Conservation (phyloP, 2,888 invertebrate species). For the Oligia strigilis region DNA sequence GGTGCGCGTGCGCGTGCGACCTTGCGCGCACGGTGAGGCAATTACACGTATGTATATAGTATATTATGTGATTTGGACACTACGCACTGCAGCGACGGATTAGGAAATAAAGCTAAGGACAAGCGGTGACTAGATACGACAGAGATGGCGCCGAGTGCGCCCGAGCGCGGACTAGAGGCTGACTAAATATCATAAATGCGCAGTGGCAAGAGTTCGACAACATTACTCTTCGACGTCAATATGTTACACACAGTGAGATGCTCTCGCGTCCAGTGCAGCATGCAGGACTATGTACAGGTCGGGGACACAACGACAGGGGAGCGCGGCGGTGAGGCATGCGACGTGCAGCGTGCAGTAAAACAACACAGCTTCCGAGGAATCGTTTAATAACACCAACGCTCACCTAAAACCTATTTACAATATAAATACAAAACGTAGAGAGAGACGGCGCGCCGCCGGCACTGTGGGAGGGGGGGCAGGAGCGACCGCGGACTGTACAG, state of each 20-base stretch:
- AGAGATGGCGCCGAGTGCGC: slow-evolving; percentile 1
- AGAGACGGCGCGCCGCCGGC: slow-evolving; percentile 59
- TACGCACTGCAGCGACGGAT: slow-evolving; percentile 25
- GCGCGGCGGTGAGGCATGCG: slow-evolving; percentile 44
- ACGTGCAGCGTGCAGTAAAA: slow-evolving; percentile 81
- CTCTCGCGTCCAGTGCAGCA: background rate
- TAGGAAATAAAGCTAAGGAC: slow-evolving; percentile 59
- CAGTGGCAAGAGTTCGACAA: slow-evolving; percentile 17
- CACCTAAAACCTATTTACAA: slow-evolving; percentile 89
- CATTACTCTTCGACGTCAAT: background rate
- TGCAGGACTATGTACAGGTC: slow-evolving; percentile 19
- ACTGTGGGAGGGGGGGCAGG: slow-evolving; percentile 55
- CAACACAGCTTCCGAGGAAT: slow-evolving; percentile 78
- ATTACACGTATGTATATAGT: slow-evolving; percentile 25
- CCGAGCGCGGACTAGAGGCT: slow-evolving; percentile 39
- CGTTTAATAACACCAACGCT: slow-evolving; percentile 87
- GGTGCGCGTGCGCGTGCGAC: slow-evolving; percentile 27
- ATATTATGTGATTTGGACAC: slow-evolving; percentile 27
- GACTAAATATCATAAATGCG: slow-evolving; percentile 3
- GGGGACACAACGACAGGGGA: background rate
- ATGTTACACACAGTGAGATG: background rate
- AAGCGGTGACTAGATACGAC: slow-evolving; percentile 63
- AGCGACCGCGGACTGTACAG: slow-evolving; percentile 82
- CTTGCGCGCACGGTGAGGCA: slow-evolving; percentile 37
- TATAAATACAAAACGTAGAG: slow-evolving; percentile 83